phyloP scores from a whole-genome alignment of 1,140 invertebrate species.

The Lithobius niger region DNA sequence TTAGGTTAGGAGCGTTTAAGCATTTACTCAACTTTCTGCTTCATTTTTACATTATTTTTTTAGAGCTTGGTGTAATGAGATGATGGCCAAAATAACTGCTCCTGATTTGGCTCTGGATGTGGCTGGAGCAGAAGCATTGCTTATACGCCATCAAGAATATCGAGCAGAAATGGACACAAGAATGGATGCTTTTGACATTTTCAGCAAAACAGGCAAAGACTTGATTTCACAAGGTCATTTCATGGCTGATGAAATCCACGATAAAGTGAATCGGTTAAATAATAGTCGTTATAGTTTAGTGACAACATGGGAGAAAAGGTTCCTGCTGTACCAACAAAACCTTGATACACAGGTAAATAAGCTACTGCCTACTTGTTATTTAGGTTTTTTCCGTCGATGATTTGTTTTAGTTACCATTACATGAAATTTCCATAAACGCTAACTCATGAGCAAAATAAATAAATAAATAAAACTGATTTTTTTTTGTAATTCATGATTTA shows the following conservation, averaged over 20 bases:
- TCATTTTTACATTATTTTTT: slow-evolving; percentile 14
- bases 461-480: no score
- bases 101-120: slow-evolving; percentile 74
- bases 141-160: slow-evolving; percentile 75
- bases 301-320: slow-evolving; percentile 58
- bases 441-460: no score
- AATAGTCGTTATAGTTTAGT: slow-evolving; percentile 49
- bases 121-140: slow-evolving; percentile 61
- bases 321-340: slow-evolving; percentile 68
- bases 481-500: no score
- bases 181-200: slow-evolving; percentile 51
- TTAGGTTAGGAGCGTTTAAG: no score
- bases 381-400: no score
- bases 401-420: no score
- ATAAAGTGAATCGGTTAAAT: slow-evolving; percentile 60
- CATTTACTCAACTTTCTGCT: no score
- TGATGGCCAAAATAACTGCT: slow-evolving; percentile 78
- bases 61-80: slow-evolving; percentile 83
- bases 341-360: slow-evolving; percentile 57
- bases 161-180: slow-evolving; percentile 77
- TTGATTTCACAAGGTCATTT: slow-evolving; percentile 60
- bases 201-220: slow-evolving; percentile 25
- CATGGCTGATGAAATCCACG: slow-evolving; percentile 72
- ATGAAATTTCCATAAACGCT: no score
- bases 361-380: neutral